Percentiles rank a stretch among this genome's conserved stretches.
Conservation (phyloP, 1,140 invertebrate genomes). For the Drosophila funebris region DNA sequence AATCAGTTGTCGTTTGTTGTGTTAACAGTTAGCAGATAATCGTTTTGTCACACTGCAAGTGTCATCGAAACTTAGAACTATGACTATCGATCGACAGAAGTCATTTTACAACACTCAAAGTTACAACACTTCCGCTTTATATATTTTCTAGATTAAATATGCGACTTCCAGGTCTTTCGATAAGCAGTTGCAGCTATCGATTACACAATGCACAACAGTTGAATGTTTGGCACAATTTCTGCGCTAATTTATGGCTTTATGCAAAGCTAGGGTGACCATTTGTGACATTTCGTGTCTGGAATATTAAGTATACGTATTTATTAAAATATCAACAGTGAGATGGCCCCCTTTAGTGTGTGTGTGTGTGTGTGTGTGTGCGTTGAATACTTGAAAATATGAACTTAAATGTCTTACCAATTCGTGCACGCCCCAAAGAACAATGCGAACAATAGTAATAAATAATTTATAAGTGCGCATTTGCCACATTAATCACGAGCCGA, state of each 20-base stretch:
- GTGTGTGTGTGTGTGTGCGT: too few relatives aligned
- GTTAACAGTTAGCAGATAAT: too few relatives aligned
- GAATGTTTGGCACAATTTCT: background rate
- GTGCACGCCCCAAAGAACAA: constrained; percentile 70
- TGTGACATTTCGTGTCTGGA: constrained; percentile 18
- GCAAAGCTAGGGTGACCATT: background rate
- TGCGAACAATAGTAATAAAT: constrained; percentile 79
- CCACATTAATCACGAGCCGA: constrained; percentile 78
- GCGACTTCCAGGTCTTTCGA: too few relatives aligned
- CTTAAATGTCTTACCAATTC: constrained; percentile 74
- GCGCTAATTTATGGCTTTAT: background rate
- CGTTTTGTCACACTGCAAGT: too few relatives aligned
- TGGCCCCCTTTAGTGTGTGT: too few relatives aligned
- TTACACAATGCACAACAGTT: background rate
- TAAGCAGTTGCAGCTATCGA: background rate
- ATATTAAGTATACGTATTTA: constrained; percentile 52
- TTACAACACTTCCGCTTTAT: too few relatives aligned
- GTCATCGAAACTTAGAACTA: too few relatives aligned
- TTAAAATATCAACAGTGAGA: constrained; percentile 39
- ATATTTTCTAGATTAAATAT: too few relatives aligned
- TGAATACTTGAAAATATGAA: constrained; percentile 61
- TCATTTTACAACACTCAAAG: background rate
- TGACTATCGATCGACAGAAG: too few relatives aligned
- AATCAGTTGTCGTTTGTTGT: too few relatives aligned
- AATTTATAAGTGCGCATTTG: constrained; percentile 81